These are phyloP conservation scores for Channa argus DNA, from an alignment of 2,113 vertebrate genomes.

Conservation along the genomic window DNA sequence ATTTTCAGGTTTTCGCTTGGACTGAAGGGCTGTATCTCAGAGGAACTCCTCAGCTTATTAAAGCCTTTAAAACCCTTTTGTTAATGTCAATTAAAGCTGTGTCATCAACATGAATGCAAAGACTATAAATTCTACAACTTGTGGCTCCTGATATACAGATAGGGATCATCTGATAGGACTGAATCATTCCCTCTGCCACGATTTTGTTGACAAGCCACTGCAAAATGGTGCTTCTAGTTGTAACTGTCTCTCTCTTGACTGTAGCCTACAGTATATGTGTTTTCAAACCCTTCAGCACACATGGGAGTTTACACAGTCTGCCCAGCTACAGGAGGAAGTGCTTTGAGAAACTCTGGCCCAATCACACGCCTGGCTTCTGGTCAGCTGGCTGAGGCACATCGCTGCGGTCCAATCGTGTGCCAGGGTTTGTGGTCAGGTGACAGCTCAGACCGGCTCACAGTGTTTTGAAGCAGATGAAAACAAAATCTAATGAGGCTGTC, in stretches of 20 bases:
- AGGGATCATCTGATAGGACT: neutral
- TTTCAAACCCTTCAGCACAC: constrained; percentile 44
- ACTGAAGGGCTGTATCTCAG: neutral
- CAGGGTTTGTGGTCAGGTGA: constrained; percentile 69
- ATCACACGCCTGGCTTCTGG: constrained; percentile 48
- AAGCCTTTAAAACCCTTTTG: neutral
- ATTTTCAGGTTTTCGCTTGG: neutral
- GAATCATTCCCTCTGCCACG: neutral
- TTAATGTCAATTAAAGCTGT: neutral
- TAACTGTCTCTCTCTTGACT: constrained; percentile 5
- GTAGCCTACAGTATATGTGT: constrained; percentile 26
- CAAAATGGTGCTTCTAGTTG: neutral
- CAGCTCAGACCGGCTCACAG: constrained; percentile 51
- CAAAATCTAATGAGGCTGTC: constrained; percentile 76
- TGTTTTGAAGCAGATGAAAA: constrained; percentile 75
- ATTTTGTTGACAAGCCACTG: neutral
- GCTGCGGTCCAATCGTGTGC: constrained; percentile 38
- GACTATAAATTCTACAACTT: no score
- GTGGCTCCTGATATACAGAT: neutral
- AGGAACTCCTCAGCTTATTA: neutral
- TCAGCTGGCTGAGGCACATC: constrained; percentile 66
- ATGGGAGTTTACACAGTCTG: constrained; percentile 68
- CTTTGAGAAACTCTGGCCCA: constrained; percentile 64
- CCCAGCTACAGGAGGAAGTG: constrained; percentile 81
- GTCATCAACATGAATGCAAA: neutral